Base-by-base conservation (phyloP, 2,888 invertebrate species). In the Cephus pygmeus region DNA sequence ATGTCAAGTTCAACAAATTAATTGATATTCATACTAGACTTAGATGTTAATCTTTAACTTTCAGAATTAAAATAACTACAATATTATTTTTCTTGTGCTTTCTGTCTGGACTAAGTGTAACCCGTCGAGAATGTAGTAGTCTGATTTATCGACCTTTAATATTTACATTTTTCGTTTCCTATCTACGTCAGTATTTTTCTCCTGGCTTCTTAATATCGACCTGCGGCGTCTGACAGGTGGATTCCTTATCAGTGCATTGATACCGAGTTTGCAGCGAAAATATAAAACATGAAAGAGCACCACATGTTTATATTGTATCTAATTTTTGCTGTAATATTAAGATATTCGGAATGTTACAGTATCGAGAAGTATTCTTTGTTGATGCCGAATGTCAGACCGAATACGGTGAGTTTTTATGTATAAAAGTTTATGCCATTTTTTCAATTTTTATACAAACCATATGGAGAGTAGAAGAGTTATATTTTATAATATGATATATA, bases 351-450 rank as follows among this genome's bases (percentile, higher is more conserved):
- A 35, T 87, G 90, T 78, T 87, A 90, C 76, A 81, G 78, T 35
- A 89, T 92, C 34, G 92, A 92, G 77, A 93, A 93, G 81, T 97
- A 95, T 89, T 93, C 96, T 79, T 93, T 97, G 85, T 92, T 96
- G 34, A 97, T 97, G 97, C 97, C 97, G 80, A 94, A 96, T 92
- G 96, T 97, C 76, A 94, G 93, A 88, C 97, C 97, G 35, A 93
- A 95, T 87, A 94, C 93, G 92, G 97, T 97, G 93, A 94, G 94
- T 93, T 34, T 15, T 33, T 4, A 69, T 12, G 31, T 12, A 33
- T 30, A 33, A 33, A 69, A 71, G 6, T 71, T 15, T 71, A 71
- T n/a, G 31, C 9, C 9, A 71, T 33, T 71, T 34, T 31, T 9
- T 56, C 23, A 4, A 9, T 56, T 23, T 56, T 56, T 56, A 9